Conservation (phyloP, 2,888 invertebrate genomes). For the Nemotelus pantherinus region DNA sequence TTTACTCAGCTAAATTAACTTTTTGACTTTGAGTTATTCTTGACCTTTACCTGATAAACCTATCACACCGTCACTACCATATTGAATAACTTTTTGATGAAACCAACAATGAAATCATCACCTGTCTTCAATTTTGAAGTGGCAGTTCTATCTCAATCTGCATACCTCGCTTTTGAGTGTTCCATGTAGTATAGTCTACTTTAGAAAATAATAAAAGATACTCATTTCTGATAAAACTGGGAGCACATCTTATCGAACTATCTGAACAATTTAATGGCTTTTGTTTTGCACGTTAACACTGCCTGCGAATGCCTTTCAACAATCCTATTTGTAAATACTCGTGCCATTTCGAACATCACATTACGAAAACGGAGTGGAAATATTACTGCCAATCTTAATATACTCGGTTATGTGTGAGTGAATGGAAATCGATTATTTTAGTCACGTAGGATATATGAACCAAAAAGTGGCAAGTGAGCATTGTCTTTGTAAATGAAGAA, state of each 20-base stretch:
- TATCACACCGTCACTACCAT: too few species aligned
- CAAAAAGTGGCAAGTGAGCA: background rate
- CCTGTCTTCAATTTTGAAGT: background rate
- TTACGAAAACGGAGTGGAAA: background rate
- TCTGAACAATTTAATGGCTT: background rate
- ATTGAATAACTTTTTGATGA: background rate
- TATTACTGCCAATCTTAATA: background rate
- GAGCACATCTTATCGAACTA: background rate
- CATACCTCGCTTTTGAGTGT: too few species aligned
- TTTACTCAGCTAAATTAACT: too few species aligned
- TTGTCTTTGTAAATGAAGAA: background rate
- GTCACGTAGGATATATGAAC: background rate
- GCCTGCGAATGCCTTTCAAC: background rate
- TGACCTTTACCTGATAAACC: too few species aligned
- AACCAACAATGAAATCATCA: constrained; percentile 1
- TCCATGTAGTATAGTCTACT: too few species aligned
- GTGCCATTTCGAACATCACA: background rate
- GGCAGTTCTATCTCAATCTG: background rate
- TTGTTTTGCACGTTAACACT: background rate
- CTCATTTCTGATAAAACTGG: background rate
- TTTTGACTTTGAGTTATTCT: too few species aligned
- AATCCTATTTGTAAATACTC: background rate
- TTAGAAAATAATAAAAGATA: background rate
- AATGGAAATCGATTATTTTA: constrained; percentile 4
- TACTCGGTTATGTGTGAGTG: background rate